Evolutionary conservation across 2,113 vertebrate genomes (phyloP).

Genomic region (Prinia subflava): DNA sequence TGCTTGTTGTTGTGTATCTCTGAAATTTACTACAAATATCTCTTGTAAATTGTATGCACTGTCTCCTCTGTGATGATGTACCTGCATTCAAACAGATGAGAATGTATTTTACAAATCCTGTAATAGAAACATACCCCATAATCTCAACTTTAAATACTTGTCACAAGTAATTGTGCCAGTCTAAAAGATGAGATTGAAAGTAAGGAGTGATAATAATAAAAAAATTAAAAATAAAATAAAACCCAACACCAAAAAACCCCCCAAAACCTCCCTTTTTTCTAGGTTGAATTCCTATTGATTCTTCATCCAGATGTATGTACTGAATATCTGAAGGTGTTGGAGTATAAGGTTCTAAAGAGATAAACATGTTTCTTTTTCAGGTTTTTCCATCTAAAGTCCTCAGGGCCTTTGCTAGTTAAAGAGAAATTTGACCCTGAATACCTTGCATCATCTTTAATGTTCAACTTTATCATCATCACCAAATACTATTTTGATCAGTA

Average conservation of each 20-base stretch:
- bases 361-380: not conserved
- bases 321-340: not conserved
- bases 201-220: not conserved
- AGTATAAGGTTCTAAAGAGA: not conserved
- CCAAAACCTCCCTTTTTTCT: not conserved
- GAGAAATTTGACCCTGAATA: not conserved
- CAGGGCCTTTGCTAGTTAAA: not conserved
- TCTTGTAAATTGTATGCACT: slow-evolving; percentile 17
- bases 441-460: not conserved
- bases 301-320: not conserved
- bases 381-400: not conserved
- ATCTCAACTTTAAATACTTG: not conserved
- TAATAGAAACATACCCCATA: not conserved
- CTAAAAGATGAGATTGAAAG: not conserved
- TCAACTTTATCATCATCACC: not conserved
- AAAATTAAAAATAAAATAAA: not conserved
- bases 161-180: not conserved
- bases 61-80: not conserved
- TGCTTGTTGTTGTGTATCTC: not conserved
- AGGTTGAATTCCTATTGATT: not conserved
- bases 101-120: slow-evolving; percentile 31
- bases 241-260: not conserved
- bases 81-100: slow-evolving; percentile 1
- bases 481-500: not conserved
- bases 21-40: not conserved